Conservation (phyloP, 2,797 vertebrate species). For the Tauraco hartlaubi region DNA sequence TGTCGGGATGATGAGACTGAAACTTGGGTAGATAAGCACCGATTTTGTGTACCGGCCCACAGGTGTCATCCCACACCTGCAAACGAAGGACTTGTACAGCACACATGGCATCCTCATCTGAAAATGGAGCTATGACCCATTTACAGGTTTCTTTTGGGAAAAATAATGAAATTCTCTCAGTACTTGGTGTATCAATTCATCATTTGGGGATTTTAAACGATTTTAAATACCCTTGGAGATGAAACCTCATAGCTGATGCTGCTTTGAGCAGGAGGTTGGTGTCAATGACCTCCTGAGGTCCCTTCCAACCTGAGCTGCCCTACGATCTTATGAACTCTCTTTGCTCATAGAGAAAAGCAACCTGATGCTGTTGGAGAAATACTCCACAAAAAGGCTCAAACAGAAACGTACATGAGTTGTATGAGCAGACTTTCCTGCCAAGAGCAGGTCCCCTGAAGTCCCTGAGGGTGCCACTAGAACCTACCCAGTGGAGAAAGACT, state of each 20-base stretch:
- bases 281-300: accelerated
- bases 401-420: accelerated
- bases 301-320: neutral
- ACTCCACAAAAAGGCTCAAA: neutral
- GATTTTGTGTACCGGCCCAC: accelerated
- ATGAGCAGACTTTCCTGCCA: accelerated
- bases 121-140: accelerated
- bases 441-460: neutral
- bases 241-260: accelerated
- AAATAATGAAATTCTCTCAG: accelerated
- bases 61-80: accelerated
- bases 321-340: accelerated
- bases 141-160: neutral
- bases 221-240: neutral
- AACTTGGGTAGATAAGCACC: neutral
- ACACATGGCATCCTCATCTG: accelerated
- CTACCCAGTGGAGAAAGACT: neutral
- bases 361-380: neutral
- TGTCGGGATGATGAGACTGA: too few relatives aligned
- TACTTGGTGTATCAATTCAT: neutral
- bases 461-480: neutral
- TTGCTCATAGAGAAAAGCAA: neutral
- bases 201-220: too few relatives aligned
- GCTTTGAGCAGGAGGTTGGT: neutral
- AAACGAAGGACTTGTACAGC: accelerated